A percentile compares a stretch with the other conserved stretches of the same genome.
phyloP scores from a whole-genome alignment of 2,797 vertebrate genomes.

The Ceryle rudis region DNA sequence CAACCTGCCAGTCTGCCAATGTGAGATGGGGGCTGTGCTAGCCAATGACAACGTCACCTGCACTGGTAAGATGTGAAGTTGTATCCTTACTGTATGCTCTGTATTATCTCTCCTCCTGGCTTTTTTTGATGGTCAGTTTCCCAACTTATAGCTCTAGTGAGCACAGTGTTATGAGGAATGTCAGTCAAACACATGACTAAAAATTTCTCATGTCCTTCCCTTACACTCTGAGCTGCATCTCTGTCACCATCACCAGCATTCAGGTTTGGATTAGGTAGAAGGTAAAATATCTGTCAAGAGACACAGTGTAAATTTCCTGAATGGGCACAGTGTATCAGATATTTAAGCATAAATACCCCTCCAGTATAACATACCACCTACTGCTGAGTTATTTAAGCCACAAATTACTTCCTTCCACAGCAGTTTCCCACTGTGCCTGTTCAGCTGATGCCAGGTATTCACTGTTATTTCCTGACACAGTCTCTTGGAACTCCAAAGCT shows the following conservation, averaged over 20 bases:
- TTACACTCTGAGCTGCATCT: background rate
- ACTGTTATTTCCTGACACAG: background rate
- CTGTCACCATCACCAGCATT: background rate
- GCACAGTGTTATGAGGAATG: background rate
- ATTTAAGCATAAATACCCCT: background rate
- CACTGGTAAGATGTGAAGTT: slow-evolving; percentile 65
- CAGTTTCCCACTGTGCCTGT: slow-evolving; percentile 4
- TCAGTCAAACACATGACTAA: background rate
- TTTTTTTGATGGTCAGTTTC: background rate
- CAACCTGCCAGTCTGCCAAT: slow-evolving; percentile 84
- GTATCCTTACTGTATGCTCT: background rate
- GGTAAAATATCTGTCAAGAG: background rate
- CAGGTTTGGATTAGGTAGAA: background rate
- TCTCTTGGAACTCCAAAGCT: background rate
- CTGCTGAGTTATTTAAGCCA: slow-evolving; percentile 13
- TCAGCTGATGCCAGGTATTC: background rate
- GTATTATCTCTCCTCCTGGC: background rate
- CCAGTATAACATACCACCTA: background rate
- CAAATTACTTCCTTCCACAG: slow-evolving; percentile 20
- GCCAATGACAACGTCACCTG: slow-evolving; percentile 88
- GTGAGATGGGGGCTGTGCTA: slow-evolving; percentile 85
- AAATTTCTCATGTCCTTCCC: background rate
- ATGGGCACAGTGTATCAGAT: background rate
- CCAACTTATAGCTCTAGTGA: background rate
- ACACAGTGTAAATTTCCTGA: background rate